These are phyloP conservation scores for Lasioglossum leucozonium DNA, from an alignment of 2,888 invertebrate genomes.

Conservation along the genomic window DNA sequence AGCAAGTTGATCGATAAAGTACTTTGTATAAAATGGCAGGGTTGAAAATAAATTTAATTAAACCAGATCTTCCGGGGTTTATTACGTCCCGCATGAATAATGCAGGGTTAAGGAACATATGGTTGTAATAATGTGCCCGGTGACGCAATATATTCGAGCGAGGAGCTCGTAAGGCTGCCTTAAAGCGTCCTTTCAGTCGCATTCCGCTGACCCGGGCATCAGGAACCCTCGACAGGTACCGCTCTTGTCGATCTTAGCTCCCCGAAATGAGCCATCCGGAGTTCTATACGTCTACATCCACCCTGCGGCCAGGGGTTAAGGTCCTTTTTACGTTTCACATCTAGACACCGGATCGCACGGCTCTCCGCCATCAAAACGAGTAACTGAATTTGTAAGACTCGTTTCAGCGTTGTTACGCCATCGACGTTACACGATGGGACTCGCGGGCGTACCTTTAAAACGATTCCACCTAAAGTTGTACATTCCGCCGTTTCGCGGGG, in stretches of 20 bases:
- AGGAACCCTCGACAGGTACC: slow-evolving; percentile 62
- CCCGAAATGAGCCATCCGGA: slow-evolving; percentile 64
- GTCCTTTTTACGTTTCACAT: slow-evolving; percentile 44
- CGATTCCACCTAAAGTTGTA: slow-evolving; percentile 17
- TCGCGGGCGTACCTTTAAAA: slow-evolving; percentile 19
- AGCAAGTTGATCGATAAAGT: background rate
- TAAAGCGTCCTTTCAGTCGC: slow-evolving; percentile 72
- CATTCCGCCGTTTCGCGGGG: slow-evolving; percentile 3
- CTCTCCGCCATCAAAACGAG: background rate
- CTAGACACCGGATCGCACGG: slow-evolving; percentile 19
- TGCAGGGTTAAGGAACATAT: slow-evolving; percentile 2
- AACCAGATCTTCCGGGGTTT: background rate
- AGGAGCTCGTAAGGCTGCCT: slow-evolving; percentile 16
- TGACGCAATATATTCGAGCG: background rate
- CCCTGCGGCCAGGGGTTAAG: slow-evolving; percentile 34
- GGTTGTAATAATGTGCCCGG: background rate
- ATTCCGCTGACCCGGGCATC: slow-evolving; percentile 70
- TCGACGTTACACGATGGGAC: background rate
- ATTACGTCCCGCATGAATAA: slow-evolving; percentile 2
- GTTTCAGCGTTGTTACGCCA: slow-evolving; percentile 10
- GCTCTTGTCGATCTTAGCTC: slow-evolving; percentile 64
- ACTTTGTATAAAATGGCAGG: background rate
- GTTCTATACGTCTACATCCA: slow-evolving; percentile 40
- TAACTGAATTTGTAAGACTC: slow-evolving; percentile 32
- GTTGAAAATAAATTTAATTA: background rate